Percentiles rank a stretch among this genome's conserved stretches.
These are phyloP conservation scores for Galendromus occidentalis DNA, from an alignment of 1,140 invertebrate species.

Conservation along the genomic window DNA sequence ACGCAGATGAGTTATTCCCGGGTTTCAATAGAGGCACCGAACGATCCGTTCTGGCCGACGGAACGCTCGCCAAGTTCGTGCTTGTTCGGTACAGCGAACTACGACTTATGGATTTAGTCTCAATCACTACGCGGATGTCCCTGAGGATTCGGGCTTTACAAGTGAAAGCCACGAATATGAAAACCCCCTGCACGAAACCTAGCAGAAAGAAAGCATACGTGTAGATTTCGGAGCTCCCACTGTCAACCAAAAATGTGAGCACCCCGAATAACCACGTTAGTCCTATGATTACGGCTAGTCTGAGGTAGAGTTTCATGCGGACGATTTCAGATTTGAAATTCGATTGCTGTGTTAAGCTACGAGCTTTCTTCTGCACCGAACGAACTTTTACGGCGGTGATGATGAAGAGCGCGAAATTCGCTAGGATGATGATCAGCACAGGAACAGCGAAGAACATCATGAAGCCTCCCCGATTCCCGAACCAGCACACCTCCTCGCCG, in stretches of 20 bases:
- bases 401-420: conserved; percentile 20
- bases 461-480: conserved; percentile 16
- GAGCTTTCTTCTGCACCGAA: conserved; percentile 10
- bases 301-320: conserved; percentile 29
- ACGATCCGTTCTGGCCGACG: background rate
- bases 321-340: conserved; percentile 20
- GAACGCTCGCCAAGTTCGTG: background rate
- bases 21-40: background rate
- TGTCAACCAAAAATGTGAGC: conserved; percentile 22
- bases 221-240: conserved; percentile 12
- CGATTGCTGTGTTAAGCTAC: conserved; percentile 5
- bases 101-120: background rate
- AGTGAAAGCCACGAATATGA: conserved; percentile 31
- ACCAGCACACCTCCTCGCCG: conserved; percentile 14
- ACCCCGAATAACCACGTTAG: conserved; percentile 32
- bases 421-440: conserved; percentile 15
- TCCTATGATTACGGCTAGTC: conserved; percentile 32
- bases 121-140: background rate
- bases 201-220: conserved; percentile 27
- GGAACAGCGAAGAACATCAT: conserved; percentile 20
- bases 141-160: conserved; percentile 22
- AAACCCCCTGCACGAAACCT: conserved; percentile 26
- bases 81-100: background rate
- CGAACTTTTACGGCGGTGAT: conserved; percentile 16
- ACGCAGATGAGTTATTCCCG: background rate